Evolutionary conservation across 2,113 vertebrate genomes (phyloP).

Genomic region (Myotis lucifugus): DNA sequence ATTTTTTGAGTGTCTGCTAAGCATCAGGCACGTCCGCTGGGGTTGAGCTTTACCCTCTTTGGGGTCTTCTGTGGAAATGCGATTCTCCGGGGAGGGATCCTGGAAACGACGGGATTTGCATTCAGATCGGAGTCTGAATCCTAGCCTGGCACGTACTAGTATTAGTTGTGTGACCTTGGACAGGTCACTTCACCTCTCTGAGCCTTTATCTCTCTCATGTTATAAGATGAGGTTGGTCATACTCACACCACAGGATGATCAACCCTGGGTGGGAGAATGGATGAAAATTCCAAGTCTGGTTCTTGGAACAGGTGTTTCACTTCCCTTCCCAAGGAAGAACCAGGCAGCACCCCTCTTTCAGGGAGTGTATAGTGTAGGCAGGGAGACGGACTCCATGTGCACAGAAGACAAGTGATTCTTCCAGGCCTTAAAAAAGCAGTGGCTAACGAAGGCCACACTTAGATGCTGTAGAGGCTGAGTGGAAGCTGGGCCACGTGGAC

Average conservation of each 20-base stretch:
- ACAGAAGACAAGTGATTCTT: not conserved
- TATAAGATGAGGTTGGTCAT: not conserved
- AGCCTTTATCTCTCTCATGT: not conserved
- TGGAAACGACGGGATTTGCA: not conserved
- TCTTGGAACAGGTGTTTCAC: not conserved
- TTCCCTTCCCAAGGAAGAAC: not conserved
- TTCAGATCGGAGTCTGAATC: not conserved
- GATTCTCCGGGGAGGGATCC: not conserved
- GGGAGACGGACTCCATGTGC: not conserved
- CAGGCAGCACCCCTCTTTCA: not conserved
- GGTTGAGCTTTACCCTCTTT: not conserved
- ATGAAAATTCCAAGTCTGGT: not conserved
- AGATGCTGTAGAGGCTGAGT: not conserved
- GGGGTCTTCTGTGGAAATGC: not conserved
- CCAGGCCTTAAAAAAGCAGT: not conserved
- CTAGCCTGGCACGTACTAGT: not conserved
- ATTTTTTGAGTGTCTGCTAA: not conserved
- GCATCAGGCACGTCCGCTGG: not conserved
- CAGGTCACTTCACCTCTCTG: not conserved
- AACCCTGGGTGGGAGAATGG: not conserved
- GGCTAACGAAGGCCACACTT: not conserved
- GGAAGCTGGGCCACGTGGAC: not conserved
- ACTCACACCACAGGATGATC: not conserved
- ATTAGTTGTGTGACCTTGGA: not conserved
- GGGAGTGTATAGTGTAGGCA: not conserved